phyloP scores from a whole-genome alignment of 1,140 invertebrate species.

The Pachypeltis micranthus region DNA sequence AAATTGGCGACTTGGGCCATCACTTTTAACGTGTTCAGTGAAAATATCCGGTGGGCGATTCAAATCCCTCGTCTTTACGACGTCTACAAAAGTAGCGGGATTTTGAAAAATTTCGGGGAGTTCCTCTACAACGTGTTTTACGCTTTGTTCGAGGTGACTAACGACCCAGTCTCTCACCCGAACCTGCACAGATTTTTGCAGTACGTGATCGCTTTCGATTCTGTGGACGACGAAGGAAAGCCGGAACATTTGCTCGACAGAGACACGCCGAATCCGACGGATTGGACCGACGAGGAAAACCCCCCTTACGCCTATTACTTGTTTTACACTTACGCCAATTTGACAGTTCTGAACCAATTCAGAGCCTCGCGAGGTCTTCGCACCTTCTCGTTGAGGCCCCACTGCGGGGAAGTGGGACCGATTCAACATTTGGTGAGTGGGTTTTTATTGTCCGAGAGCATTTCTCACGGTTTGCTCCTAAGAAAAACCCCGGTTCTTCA shows the following conservation, averaged over 20 bases:
- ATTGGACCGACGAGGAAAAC: constrained; percentile 87
- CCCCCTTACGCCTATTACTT: constrained; percentile 97
- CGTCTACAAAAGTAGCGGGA: constrained; percentile 91
- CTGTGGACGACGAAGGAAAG: constrained; percentile 98
- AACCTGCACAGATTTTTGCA: constrained; percentile 73
- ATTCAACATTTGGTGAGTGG: constrained; percentile 92
- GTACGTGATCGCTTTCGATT: constrained; percentile 90
- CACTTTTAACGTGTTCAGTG: constrained; percentile 72
- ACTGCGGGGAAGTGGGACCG: constrained; percentile 96
- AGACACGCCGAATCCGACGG: constrained; percentile 64
- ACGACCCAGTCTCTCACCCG: constrained; percentile 80
- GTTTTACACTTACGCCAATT: constrained; percentile 97
- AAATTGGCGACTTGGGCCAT: constrained; percentile 93
- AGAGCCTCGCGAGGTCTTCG: constrained; percentile 84
- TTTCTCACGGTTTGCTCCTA: constrained; percentile 93
- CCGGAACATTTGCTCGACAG: constrained; percentile 90
- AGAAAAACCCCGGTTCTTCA: constrained; percentile 97
- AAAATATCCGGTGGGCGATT: constrained; percentile 93
- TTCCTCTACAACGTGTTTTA: constrained; percentile 91
- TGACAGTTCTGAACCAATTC: constrained; percentile 89
- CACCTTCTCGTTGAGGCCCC: constrained; percentile 90
- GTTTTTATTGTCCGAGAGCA: constrained; percentile 95
- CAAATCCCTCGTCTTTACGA: constrained; percentile 91
- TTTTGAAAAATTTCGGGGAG: constrained; percentile 90
- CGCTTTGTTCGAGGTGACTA: constrained; percentile 92